These are phyloP conservation scores for Aldrovandia affinis DNA, from an alignment of 2,797 vertebrate species.

Conservation along the genomic window DNA sequence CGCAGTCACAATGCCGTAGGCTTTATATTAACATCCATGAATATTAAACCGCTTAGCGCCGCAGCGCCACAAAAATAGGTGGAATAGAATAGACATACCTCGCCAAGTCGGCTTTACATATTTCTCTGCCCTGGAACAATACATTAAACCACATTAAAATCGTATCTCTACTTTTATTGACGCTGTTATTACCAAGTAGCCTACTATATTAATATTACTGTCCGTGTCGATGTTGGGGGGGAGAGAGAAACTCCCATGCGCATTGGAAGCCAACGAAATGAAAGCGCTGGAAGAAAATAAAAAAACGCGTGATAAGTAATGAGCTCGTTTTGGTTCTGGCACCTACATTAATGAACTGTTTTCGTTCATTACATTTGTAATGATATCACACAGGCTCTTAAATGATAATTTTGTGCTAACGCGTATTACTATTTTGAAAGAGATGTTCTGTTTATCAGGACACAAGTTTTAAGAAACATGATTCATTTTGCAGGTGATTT, in stretches of 20 bases:
- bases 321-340: background rate
- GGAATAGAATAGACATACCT: slow-evolving; percentile 55
- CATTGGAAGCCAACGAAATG: background rate
- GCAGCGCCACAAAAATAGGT: slow-evolving; percentile 52
- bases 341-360: background rate
- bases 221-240: background rate
- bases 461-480: background rate
- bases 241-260: background rate
- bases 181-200: slow-evolving; percentile 33
- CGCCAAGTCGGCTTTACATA: slow-evolving; percentile 57
- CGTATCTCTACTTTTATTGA: slow-evolving; percentile 38
- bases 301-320: background rate
- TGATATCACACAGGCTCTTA: background rate
- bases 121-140: slow-evolving; percentile 46
- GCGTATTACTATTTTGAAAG: background rate
- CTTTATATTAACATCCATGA: slow-evolving; percentile 91
- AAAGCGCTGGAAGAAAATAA: background rate
- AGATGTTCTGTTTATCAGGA: background rate
- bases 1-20: slow-evolving; percentile 82
- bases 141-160: slow-evolving; percentile 54
- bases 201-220: slow-evolving; percentile 23
- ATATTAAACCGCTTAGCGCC: slow-evolving; percentile 80
- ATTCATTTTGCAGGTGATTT: background rate
- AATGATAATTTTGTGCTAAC: background rate
- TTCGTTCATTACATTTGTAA: background rate